Evolutionary conservation across 2,888 invertebrate species (phyloP), one percentile per base, ranked within the genome.

Genomic region (Platycheirus albimanus): DNA sequence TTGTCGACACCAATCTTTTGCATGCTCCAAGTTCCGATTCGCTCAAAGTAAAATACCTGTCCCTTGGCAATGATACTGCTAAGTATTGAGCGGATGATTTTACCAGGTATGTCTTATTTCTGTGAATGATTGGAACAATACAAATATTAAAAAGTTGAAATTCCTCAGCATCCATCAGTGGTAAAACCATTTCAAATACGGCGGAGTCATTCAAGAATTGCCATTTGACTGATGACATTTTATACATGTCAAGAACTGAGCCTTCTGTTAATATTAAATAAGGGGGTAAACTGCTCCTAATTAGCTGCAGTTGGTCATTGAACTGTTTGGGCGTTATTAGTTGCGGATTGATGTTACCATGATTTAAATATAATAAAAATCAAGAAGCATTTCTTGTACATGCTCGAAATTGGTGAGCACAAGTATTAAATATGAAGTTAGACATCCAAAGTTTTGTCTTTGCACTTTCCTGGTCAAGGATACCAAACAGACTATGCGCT

Each of bases 401-500:
- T 24, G 41, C 13, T 61, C 61, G 20, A 45, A 61, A 61, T 33
- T 61, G 11, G 45, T 41, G 30, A 61, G 19, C n/a, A 30, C 28
- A 28, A 45, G 45, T 2, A 61, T 61, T 19, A 61, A n/a, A 17
- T 61, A 61, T 1, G 45, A 45, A 11, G 45, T 61, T 17, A 45
- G 24, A 2, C 43, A 28, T 15, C 28, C 24, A 10, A 58, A 10
- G 20, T 58, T 58, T 0, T 58, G n/a, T n/a, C n/a, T n/a, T n/a
- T 24, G 24, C 24, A 24, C 24, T 24, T 24, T 24, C 24, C 6
- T 24, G 24, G 24, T 24, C 24, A 6, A 24, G 24, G 24, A 24
- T 6, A 24, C 24, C 24, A 24, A 24, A 24, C 24, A 24, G 6
- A 24, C 38, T 38, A 38, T 38, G 38, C n/a, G 38, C 38, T n/a